phyloP scores from a whole-genome alignment of 23 tunicate species.

The Trididemnum clinides region DNA sequence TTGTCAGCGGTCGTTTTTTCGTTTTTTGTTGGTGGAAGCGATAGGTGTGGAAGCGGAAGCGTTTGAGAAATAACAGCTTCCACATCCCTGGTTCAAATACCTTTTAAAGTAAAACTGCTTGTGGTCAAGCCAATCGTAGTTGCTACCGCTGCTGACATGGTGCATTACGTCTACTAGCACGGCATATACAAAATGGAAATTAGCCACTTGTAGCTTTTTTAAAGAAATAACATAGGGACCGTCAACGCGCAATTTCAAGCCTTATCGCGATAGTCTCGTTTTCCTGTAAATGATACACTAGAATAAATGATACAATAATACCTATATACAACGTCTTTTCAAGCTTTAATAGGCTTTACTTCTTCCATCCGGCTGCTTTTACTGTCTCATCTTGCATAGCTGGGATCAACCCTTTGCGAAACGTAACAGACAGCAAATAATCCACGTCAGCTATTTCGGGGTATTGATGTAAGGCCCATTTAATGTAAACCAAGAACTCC shows the following conservation, averaged over 20 bases:
- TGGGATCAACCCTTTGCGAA: conserved; percentile 19
- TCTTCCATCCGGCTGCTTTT: neutral
- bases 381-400: conserved; percentile 25
- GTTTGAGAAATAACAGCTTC: too few relatives aligned
- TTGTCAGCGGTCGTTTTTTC: too few relatives aligned
- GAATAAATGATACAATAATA: neutral
- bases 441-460: neutral
- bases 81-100: too few relatives aligned
- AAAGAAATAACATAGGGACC: too few relatives aligned
- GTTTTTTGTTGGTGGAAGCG: too few relatives aligned
- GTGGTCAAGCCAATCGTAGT: too few relatives aligned
- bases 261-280: neutral
- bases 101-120: too few relatives aligned
- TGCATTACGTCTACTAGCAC: too few relatives aligned
- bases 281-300: neutral
- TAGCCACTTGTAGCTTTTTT: too few relatives aligned
- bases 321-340: neutral
- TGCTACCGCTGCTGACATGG: too few relatives aligned
- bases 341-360: neutral
- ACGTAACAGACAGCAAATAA: neutral
- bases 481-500: conserved; percentile 10
- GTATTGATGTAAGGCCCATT: conserved; percentile 25
- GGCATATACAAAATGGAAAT: too few relatives aligned
- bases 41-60: too few relatives aligned
- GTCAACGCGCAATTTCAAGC: neutral